Conservation (phyloP, 2,113 vertebrate species). For the Charadrius vociferus region DNA sequence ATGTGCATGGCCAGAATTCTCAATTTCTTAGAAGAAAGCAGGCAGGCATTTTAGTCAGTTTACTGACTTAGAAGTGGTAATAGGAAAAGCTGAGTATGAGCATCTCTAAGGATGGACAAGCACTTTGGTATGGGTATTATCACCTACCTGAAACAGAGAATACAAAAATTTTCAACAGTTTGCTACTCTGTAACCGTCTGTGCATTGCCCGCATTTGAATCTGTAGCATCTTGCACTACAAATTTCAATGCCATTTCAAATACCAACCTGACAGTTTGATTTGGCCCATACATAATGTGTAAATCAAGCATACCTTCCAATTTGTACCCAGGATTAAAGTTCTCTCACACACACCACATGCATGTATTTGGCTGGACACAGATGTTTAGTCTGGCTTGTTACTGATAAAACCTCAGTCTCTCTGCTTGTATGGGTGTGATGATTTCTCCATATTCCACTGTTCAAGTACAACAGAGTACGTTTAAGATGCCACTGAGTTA, state of each 20-base stretch:
- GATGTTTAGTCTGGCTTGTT: neutral
- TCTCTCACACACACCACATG: neutral
- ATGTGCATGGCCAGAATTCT: conserved; percentile 23
- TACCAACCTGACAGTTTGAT: neutral
- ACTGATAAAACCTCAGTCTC: neutral
- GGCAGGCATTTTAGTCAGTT: conserved; percentile 15
- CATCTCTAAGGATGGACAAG: neutral
- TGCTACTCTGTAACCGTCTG: neutral
- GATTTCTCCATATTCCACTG: neutral
- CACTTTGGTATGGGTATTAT: neutral
- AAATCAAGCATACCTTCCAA: neutral
- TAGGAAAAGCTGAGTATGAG: conserved; percentile 2
- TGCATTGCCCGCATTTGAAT: neutral
- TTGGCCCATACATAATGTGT: neutral
- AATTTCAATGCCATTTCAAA: neutral
- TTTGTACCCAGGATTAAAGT: neutral
- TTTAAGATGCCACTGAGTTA: neutral
- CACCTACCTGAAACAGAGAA: neutral
- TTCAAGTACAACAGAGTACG: neutral
- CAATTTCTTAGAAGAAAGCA: conserved; percentile 41
- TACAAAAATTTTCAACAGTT: neutral
- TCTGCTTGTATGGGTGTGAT: accelerated
- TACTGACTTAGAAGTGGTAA: conserved; percentile 24
- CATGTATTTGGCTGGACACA: neutral
- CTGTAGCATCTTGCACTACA: neutral